Base-by-base conservation (phyloP, 1,140 invertebrate genomes). In the Drosophila mauritiana region DNA sequence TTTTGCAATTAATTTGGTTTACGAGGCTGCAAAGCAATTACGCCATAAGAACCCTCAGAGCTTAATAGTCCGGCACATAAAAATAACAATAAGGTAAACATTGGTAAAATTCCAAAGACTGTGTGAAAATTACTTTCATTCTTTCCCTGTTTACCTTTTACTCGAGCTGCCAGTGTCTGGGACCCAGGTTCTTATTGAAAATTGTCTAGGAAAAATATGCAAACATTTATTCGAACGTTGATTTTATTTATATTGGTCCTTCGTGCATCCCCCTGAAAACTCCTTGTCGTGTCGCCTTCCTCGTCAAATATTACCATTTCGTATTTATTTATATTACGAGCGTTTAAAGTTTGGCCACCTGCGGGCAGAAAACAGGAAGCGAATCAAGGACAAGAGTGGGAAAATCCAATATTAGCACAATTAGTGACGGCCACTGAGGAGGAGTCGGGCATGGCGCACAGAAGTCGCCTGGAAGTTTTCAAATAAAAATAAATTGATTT, bases 201-300 rank as follows among this genome's bases (percentile, higher is more conserved):
- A 59, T 80, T 74, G 83, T 88, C 82, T 88, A 86, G 75, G 70
- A 86, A 86, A 72, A 83, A 86, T 89, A 88, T 88, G 83, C 84
- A 88, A 88, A 88, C 84, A 83, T 88, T 88, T 89, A 88, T 89
- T 88, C 52, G 84, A 83, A 88, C 80, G 84, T 88, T 89, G 83
- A 89, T 89, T 89, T 88, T 88, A 89, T 88, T 88, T 88, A 86
- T 83, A 59, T 88, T 85, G 82, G 13, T 36, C 42, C 56, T 10
- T 31, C 10, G 2, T 1, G 3, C 27, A 13, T n/a, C 15, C 25
- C 4, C 12, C 8, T 20, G 8, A 27, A 17, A 27, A 17, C 10
- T n/a, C 43, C 11, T 40, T 27, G 15, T 13, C 37, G 10, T 49
- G 20, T 39, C 17, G 39, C n/a, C 22, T 11, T 15, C 46, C 49